Percentiles rank a stretch among this genome's conserved stretches.
These are phyloP conservation scores for Pseudorhombus dupliciocellatus DNA, from an alignment of 2,113 vertebrate species.

Conservation along the genomic window DNA sequence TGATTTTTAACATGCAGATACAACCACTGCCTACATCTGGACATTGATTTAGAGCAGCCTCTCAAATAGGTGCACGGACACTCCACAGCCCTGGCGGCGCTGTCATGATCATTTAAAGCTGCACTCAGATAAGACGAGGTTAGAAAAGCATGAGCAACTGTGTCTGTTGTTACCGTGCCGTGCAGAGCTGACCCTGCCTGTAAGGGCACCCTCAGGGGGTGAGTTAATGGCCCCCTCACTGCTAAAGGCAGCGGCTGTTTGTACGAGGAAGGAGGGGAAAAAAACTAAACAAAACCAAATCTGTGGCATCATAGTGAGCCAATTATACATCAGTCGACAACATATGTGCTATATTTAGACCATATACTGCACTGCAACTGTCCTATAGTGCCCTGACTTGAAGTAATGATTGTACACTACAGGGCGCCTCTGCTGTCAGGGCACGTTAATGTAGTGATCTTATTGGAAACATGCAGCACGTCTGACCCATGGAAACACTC, in stretches of 20 bases:
- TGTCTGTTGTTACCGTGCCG: slow-evolving; percentile 8
- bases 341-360: no score
- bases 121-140: slow-evolving; percentile 15
- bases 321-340: no score
- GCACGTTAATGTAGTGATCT: no score
- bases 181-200: slow-evolving; percentile 22
- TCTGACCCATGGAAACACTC: no score
- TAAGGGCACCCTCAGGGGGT: slow-evolving; percentile 23
- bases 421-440: no score
- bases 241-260: slow-evolving; percentile 15
- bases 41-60: neutral
- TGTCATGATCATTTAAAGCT: slow-evolving; percentile 17
- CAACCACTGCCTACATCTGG: neutral
- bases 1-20: no score
- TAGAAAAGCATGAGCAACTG: slow-evolving; percentile 27
- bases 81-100: slow-evolving; percentile 12
- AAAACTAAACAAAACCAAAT: neutral
- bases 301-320: neutral
- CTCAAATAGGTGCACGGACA: neutral
- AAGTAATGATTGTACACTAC: no score
- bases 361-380: no score
- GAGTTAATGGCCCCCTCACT: slow-evolving; percentile 21
- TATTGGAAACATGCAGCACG: neutral
- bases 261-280: neutral
- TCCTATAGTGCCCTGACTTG: no score